Conservation (phyloP, 1,140 invertebrate species). For the Brachionus sp. region DNA sequence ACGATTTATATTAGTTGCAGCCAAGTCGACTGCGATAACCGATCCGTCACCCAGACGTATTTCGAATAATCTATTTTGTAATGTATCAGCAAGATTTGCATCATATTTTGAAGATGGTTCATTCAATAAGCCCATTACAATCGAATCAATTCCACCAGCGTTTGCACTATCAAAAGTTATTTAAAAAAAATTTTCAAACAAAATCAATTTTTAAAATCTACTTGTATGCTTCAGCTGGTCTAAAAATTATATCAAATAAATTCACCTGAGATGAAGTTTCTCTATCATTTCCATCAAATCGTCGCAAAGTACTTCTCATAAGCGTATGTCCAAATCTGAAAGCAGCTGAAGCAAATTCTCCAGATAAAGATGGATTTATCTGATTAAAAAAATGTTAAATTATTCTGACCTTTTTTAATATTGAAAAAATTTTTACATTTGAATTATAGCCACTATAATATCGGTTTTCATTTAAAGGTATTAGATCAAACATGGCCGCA, state of each 20-base stretch:
- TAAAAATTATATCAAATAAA: constrained; percentile 30
- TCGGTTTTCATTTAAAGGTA: background rate
- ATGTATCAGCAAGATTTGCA: constrained; percentile 12
- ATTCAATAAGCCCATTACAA: constrained; percentile 30
- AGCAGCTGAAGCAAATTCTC: constrained; percentile 67
- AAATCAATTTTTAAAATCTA: background rate
- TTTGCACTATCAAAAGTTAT: background rate
- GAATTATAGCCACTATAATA: constrained; percentile 31
- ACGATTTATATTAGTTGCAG: constrained; percentile 92
- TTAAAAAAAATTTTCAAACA: background rate
- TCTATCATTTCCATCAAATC: constrained; percentile 19
- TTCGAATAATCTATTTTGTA: constrained; percentile 37
- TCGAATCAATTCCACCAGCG: constrained; percentile 9
- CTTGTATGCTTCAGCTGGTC: constrained; percentile 37
- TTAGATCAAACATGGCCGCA: constrained; percentile 33
- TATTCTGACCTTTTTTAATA: background rate
- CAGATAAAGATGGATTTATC: constrained; percentile 65
- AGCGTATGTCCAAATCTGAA: constrained; percentile 68
- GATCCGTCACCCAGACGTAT: constrained; percentile 8
- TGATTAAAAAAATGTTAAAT: background rate
- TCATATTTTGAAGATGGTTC: constrained; percentile 42
- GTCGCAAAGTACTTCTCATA: constrained; percentile 53
- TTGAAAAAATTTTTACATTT: background rate
- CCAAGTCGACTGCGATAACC: constrained; percentile 67
- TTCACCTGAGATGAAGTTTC: background rate